phyloP scores from a whole-genome alignment of 2,888 invertebrate species.

The Diaphora mendica region DNA sequence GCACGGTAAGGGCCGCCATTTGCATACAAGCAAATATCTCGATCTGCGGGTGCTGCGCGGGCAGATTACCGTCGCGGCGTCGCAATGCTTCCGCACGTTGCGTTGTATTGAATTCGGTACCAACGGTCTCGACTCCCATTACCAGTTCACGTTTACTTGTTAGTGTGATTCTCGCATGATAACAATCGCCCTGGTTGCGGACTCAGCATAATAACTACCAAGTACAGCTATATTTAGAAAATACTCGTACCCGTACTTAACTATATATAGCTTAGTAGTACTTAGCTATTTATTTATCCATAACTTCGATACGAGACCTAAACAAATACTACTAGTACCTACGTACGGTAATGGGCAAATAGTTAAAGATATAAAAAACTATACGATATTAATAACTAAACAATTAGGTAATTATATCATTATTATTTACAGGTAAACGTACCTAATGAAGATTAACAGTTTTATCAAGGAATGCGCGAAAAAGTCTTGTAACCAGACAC shows the following conservation, averaged over 20 bases:
- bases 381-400: too few species aligned
- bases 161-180: slow-evolving; percentile 81
- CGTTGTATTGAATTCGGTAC: slow-evolving; percentile 80
- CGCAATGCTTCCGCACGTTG: slow-evolving; percentile 74
- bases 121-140: slow-evolving; percentile 73
- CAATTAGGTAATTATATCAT: too few species aligned
- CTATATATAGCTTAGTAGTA: not conserved
- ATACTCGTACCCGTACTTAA: not conserved
- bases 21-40: slow-evolving; percentile 85
- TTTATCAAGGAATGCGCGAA: too few species aligned
- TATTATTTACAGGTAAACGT: too few species aligned
- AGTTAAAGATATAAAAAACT: too few species aligned
- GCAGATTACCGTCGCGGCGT: slow-evolving; percentile 76
- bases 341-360: too few species aligned
- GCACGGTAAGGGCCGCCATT: slow-evolving; percentile 81
- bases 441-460: too few species aligned
- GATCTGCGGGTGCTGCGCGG: slow-evolving; percentile 73
- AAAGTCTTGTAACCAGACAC: too few species aligned
- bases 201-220: slow-evolving; percentile 61
- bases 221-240: slow-evolving; percentile 37
- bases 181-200: slow-evolving; percentile 67
- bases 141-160: slow-evolving; percentile 78
- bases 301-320: not conserved
- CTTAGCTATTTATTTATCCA: not conserved
- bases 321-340: not conserved